Evolutionary conservation across 35 echinoderm and acorn worm species (phyloP).

Genomic region (Nesometra sesokonis): DNA sequence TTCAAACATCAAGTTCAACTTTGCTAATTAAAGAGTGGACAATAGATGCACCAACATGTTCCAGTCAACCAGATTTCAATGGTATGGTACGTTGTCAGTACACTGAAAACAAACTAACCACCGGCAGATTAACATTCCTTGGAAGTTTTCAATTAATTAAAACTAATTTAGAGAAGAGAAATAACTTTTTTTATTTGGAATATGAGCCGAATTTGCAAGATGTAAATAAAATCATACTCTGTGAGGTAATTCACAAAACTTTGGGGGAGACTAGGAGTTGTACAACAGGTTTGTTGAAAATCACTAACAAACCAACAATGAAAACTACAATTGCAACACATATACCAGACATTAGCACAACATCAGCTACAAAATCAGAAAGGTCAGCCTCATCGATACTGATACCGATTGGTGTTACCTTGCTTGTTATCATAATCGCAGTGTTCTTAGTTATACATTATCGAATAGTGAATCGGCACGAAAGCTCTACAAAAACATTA

Average conservation of each 20-base stretch:
- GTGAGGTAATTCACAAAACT: neutral
- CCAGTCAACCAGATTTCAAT: neutral
- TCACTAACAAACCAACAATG: neutral
- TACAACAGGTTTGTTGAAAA: neutral
- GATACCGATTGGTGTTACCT: neutral
- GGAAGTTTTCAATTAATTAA: neutral
- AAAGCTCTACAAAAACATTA: neutral
- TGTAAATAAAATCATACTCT: neutral
- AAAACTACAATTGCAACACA: neutral
- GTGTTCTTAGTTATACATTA: neutral
- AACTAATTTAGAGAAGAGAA: neutral
- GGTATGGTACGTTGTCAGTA: neutral
- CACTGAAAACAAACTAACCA: neutral
- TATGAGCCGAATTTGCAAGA: neutral
- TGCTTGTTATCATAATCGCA: neutral
- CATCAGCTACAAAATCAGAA: neutral
- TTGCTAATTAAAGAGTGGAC: neutral
- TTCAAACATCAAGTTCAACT: neutral
- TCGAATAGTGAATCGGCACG: neutral
- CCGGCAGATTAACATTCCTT: neutral
- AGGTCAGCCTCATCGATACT: neutral
- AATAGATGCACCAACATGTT: neutral
- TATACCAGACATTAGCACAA: neutral
- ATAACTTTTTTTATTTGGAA: neutral
- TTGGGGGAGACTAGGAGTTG: neutral